A percentile compares a stretch with the other conserved stretches of the same genome.
phyloP scores from a whole-genome alignment of 2,888 invertebrate species.

The Phorcus lineatus region DNA sequence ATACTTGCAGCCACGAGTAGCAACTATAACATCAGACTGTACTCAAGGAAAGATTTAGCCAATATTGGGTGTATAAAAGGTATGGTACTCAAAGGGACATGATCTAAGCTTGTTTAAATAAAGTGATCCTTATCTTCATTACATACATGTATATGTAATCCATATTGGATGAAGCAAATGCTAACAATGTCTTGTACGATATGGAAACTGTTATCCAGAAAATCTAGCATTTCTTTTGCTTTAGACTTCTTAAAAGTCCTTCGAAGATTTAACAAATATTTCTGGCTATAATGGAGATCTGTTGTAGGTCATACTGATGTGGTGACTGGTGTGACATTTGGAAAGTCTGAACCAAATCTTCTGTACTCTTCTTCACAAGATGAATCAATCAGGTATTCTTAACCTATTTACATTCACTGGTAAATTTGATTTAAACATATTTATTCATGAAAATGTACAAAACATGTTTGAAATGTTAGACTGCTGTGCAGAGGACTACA shows the following conservation, averaged over 20 bases:
- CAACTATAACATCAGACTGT: slow-evolving; percentile 55
- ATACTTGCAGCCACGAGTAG: slow-evolving; percentile 63
- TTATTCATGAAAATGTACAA: too few relatives aligned
- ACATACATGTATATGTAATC: too few relatives aligned
- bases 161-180: background rate
- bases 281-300: background rate
- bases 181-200: background rate
- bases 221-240: background rate
- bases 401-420: too few relatives aligned
- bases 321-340: slow-evolving; percentile 61
- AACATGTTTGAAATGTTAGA: too few relatives aligned
- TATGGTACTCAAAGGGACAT: slow-evolving; percentile 26
- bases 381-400: slow-evolving; percentile 59
- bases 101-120: too few relatives aligned
- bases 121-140: too few relatives aligned
- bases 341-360: slow-evolving; percentile 52
- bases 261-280: too few relatives aligned
- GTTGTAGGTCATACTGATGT: slow-evolving; percentile 60
- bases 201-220: background rate
- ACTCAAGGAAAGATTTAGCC: slow-evolving; percentile 50
- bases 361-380: slow-evolving; percentile 61
- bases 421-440: too few relatives aligned
- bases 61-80: slow-evolving; percentile 52
- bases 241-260: background rate
- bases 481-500: too few relatives aligned